Evolutionary conservation across 1,140 invertebrate genomes (phyloP).

Genomic region (Gryon sp.): DNA sequence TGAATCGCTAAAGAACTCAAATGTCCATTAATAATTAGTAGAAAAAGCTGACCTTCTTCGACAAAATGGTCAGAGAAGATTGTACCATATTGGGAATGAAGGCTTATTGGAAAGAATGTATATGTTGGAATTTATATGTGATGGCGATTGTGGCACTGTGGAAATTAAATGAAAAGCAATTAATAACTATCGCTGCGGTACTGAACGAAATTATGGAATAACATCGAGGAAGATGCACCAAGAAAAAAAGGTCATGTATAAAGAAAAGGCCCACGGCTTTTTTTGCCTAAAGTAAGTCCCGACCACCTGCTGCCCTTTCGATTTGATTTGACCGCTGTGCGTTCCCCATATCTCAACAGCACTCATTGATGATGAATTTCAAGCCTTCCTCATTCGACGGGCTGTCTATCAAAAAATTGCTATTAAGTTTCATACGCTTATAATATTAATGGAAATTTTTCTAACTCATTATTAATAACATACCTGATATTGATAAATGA

Average conservation of each 20-base stretch:
- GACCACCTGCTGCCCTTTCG: constrained; percentile 79
- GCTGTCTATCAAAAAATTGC: constrained; percentile 44
- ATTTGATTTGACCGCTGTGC: constrained; percentile 78
- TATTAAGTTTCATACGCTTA: constrained; percentile 52
- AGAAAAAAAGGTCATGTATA: constrained; percentile 48
- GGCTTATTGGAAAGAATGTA: constrained; percentile 47
- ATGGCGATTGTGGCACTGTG: constrained; percentile 52
- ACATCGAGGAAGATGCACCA: constrained; percentile 46
- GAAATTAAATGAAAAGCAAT: constrained; percentile 67
- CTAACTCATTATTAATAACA: no score
- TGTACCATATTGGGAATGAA: constrained; percentile 41
- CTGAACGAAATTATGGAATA: constrained; percentile 62
- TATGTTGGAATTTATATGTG: constrained; percentile 27
- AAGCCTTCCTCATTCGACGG: constrained; percentile 52
- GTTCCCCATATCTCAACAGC: constrained; percentile 76
- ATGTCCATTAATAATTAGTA: constrained; percentile 55
- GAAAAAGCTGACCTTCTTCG: constrained; percentile 58
- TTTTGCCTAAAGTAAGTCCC: constrained; percentile 65
- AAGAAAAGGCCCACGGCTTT: constrained; percentile 43
- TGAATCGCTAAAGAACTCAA: no score
- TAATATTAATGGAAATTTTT: no score
- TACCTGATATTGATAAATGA: no score
- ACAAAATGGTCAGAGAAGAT: constrained; percentile 66
- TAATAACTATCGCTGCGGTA: constrained; percentile 65
- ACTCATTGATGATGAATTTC: constrained; percentile 74